A percentile compares a stretch with the other conserved stretches of the same genome.
These are phyloP conservation scores for Margaritifera margaritifera DNA, from an alignment of 2,888 invertebrate species.

Conservation along the genomic window DNA sequence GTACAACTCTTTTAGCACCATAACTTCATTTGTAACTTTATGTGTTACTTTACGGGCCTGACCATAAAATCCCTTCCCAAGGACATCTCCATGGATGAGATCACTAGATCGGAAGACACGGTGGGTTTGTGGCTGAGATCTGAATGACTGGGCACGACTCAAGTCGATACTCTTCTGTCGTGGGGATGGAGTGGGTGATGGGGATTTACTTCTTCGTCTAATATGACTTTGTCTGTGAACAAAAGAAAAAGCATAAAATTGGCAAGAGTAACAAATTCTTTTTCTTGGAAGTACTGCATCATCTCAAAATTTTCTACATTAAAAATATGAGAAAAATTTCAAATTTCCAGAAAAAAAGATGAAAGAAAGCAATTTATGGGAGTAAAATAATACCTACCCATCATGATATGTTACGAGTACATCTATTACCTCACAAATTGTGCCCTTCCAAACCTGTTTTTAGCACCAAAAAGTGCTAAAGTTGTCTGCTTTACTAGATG, in stretches of 20 bases:
- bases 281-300: too few relatives aligned
- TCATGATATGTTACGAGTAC: too few relatives aligned
- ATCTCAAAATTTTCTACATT: too few relatives aligned
- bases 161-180: constrained; percentile 73
- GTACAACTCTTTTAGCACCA: constrained; percentile 95
- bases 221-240: constrained; percentile 56
- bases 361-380: too few relatives aligned
- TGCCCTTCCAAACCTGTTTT: too few relatives aligned
- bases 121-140: constrained; percentile 80
- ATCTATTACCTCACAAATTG: too few relatives aligned
- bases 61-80: constrained; percentile 87
- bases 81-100: constrained; percentile 80
- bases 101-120: constrained; percentile 93
- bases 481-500: too few relatives aligned
- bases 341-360: too few relatives aligned
- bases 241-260: constrained; percentile 2
- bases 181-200: constrained; percentile 57
- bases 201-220: constrained; percentile 63
- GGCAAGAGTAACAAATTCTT: too few relatives aligned
- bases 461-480: too few relatives aligned
- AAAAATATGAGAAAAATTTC: too few relatives aligned
- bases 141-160: constrained; percentile 90
- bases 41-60: constrained; percentile 87
- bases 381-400: too few relatives aligned
- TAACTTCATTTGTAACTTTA: constrained; percentile 90